phyloP scores from a whole-genome alignment of 2,888 invertebrate genomes.

The Drosophila tripunctata region DNA sequence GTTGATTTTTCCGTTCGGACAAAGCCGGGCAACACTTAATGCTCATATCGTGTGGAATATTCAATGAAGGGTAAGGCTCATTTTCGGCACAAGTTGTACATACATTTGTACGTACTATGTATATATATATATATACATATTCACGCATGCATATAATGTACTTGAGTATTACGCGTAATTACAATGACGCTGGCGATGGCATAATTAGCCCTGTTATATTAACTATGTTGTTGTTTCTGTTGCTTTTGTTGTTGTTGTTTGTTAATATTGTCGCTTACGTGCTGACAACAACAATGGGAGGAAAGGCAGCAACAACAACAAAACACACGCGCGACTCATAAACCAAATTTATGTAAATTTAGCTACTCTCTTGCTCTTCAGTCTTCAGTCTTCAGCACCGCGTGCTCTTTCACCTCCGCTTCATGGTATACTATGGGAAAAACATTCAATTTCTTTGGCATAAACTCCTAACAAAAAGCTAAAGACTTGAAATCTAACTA shows the following conservation, averaged over 20 bases:
- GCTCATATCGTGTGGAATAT: not conserved
- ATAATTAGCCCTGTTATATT: conserved; percentile 67
- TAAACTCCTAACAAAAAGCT: too few species aligned
- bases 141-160: conserved; percentile 7
- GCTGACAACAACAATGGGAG: conserved; percentile 3
- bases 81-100: not conserved
- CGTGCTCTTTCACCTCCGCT: not conserved
- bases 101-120: not conserved
- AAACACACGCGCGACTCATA: conserved; percentile 64
- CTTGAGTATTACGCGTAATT: conserved; percentile 66
- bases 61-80: not conserved
- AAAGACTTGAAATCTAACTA: too few species aligned
- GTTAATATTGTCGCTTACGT: conserved; percentile 39
- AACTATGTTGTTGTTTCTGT: conserved; percentile 24
- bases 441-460: too few species aligned
- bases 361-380: conserved; percentile 3
- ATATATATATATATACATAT: not conserved
- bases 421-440: too few species aligned
- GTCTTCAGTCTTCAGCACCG: not conserved
- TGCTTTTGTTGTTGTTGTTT: conserved; percentile 18
- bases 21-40: not conserved
- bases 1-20: too few species aligned
- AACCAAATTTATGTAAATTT: conserved; percentile 71
- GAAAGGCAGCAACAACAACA: conserved; percentile 27
- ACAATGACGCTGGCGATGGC: conserved; percentile 59